A percentile compares a stretch with the other conserved stretches of the same genome.
These are phyloP conservation scores for Halichoerus grypus DNA, from an alignment of 2,113 vertebrate genomes.

Conservation along the genomic window DNA sequence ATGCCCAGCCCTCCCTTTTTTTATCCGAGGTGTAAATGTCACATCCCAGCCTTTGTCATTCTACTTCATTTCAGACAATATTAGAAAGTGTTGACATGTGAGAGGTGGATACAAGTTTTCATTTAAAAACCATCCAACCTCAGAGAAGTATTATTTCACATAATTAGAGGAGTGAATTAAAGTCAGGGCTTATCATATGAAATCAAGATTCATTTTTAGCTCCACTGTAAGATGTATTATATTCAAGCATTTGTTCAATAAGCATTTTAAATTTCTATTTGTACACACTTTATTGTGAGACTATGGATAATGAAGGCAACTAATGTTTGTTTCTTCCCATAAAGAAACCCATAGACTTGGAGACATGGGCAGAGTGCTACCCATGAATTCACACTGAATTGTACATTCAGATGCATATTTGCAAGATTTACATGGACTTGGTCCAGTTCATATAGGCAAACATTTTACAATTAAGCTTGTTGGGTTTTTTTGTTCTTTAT, in stretches of 20 bases:
- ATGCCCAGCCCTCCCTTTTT: not conserved
- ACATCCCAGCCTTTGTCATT: not conserved
- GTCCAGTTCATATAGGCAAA: not conserved
- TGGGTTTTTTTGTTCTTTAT: not conserved
- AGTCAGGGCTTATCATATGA: not conserved
- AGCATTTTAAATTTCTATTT: not conserved
- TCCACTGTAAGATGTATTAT: not conserved
- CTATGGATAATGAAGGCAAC: not conserved
- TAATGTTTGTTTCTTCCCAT: not conserved
- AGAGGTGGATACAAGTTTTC: constrained; percentile 47
- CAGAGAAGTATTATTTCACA: constrained; percentile 52
- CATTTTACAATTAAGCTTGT: not conserved
- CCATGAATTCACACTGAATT: not conserved
- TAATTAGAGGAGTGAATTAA: constrained; percentile 46
- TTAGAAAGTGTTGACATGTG: constrained; percentile 62
- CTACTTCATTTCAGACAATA: constrained; percentile 66
- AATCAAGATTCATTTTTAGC: constrained; percentile 35
- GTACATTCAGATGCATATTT: not conserved
- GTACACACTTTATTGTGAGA: not conserved
- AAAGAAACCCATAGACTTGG: not conserved
- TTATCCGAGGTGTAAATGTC: constrained; percentile 67
- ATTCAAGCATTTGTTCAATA: not conserved
- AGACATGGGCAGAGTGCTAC: not conserved
- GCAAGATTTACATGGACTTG: not conserved
- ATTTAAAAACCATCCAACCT: constrained; percentile 70